These are phyloP conservation scores for Conus canariensis DNA, from an alignment of 2,888 invertebrate species.

Conservation along the genomic window DNA sequence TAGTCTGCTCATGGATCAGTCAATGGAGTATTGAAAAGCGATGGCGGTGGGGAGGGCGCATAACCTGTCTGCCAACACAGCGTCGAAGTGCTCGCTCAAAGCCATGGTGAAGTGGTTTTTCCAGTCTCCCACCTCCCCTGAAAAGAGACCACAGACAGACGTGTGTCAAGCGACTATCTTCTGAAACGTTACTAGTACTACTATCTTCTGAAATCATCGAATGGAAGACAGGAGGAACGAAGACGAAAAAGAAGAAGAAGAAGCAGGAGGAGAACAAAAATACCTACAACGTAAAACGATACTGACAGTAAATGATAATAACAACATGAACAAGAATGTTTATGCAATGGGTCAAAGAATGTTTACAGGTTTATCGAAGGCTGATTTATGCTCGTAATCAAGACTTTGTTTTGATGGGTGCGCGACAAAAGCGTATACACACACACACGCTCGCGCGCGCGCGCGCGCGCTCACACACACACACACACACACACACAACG, in stretches of 20 bases:
- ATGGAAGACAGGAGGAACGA: too few species aligned
- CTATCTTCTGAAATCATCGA: too few species aligned
- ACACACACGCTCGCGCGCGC: neutral
- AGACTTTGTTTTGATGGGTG: neutral
- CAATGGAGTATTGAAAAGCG: neutral
- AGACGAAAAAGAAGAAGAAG: too few species aligned
- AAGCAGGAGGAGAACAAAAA: neutral
- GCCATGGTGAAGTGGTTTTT: conserved; percentile 38
- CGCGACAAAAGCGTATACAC: too few species aligned
- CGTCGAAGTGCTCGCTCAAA: conserved; percentile 33
- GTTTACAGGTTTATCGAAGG: neutral
- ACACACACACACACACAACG: conserved; percentile 10
- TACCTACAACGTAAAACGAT: neutral
- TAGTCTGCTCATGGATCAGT: neutral
- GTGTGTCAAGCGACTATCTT: too few species aligned
- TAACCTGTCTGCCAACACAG: neutral
- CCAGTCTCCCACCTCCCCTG: conserved; percentile 40
- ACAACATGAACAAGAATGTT: too few species aligned
- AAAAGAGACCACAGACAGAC: neutral
- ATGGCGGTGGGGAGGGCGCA: neutral
- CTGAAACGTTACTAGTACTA: too few species aligned
- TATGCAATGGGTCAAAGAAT: neutral
- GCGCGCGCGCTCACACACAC: neutral
- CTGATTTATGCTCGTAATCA: too few species aligned
- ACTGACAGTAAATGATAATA: too few species aligned